Base-by-base conservation (phyloP, 2,113 vertebrate species). In the Burhinus bistriatus region DNA sequence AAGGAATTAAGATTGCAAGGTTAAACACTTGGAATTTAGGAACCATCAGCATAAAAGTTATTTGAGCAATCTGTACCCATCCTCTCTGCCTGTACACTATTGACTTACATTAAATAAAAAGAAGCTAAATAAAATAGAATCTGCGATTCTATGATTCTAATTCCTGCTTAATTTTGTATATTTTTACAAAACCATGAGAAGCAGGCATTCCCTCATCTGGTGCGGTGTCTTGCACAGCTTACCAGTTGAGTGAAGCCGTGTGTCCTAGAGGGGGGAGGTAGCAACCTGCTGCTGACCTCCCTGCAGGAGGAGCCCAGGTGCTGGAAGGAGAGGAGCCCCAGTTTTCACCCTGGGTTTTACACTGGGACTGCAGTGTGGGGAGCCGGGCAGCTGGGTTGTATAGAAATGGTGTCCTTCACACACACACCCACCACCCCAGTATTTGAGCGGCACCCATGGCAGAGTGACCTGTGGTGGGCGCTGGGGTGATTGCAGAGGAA, bases 351-450 rank as follows among this genome's bases (percentile, higher is more conserved):
- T 4, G 2, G 18, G 4, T 61, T 52, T 93, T 36, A 65, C 20
- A 52, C 15, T 1, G 5, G 32, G 34, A 78, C 17, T 2, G 8
- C 34, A 10, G 6, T 2, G 36, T 18, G 34, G 19, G 21, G 15
- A 78, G 9, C 40, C 22, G 21, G 40, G 54, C 18, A 73, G 30
- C n/a, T 1, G 2, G n/a, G 52, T 25, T 66, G 42, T 25, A 12
- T 15, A 57, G 57, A 83, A 64, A 47, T 4, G 2, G 5, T 42
- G 4, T 19, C 11, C 49, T 54, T 76, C 4, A 18, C 11, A 5
- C 4, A 9, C 5, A 40, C 40, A 5, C 4, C 11, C 5, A 40
- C 40, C 20, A 4, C 25, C 19, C 40, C 12, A 4, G 3, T 1
- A 34, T 81, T 15, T 47, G 36, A 47, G 83, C 1, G 3, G 26